Base-by-base conservation (phyloP, 2,888 invertebrate genomes). In the Heteromurus nitidus region DNA sequence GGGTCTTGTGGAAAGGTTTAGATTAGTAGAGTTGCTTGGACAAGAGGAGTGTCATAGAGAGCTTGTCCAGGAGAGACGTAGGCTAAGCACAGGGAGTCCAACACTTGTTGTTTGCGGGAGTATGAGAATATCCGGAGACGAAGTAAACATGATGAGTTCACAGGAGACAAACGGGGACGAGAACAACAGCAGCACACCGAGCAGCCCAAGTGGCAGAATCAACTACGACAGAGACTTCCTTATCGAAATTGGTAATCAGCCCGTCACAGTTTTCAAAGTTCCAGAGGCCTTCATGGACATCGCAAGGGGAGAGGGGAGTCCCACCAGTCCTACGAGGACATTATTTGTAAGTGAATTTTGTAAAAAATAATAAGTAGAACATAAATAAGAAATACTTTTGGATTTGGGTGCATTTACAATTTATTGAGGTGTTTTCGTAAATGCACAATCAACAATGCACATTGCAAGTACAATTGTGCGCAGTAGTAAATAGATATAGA, bases 171-270 rank as follows among this genome's bases (percentile, higher is more conserved):
- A 75, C 47, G 80, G 42, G 36, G 24, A 36, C 18, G 65, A 26
- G 42, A 60, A n/a, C 30, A 28, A 36, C 60, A 68, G 65, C 30
- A 76, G 75, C 70, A 81, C 68, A 42, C 75, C 80, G 31, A 62
- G 60, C 44, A 80, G 80, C 53, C 80, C 80, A 1, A 74, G 73
- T 42, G 77, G 81, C n/a, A 62, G 77, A 3, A 84, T 85, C 26
- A 83, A 80, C n/a, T 85, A 85, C 64, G 83, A 83, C 55, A 69
- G 85, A 75, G 85, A 85, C 9, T 79, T 84, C 26, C 62, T 85
- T 20, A 80, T 85, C 22, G 73, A 81, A 55, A 75, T 84, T 65
- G 80, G 84, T 20, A 84, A 84, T 47, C 81, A 81, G 42, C 47
- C 77, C 1, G 11, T 47, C 11, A 76, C 83, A n/a, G 83, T 83